Evolutionary conservation across 2,113 vertebrate species (phyloP).

Genomic region (Triplophysa tibetana): DNA sequence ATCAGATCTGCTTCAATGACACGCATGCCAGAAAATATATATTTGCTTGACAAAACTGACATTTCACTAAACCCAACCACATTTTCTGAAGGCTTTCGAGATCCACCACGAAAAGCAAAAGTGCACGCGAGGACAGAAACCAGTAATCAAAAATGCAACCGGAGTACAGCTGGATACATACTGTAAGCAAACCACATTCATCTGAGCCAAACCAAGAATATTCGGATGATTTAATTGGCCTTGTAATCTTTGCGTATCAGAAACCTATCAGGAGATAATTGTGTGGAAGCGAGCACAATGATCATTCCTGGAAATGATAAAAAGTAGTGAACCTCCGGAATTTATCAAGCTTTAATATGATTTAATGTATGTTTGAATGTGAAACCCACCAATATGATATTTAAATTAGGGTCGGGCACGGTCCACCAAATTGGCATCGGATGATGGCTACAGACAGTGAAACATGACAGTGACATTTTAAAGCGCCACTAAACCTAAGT

Average conservation of each 20-base stretch:
- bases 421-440: too few relatives aligned
- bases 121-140: constrained; percentile 18
- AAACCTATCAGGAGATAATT: constrained; percentile 12
- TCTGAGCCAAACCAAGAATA: constrained; percentile 26
- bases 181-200: constrained; percentile 12
- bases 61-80: too few relatives aligned
- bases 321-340: too few relatives aligned
- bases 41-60: too few relatives aligned
- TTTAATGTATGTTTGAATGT: not conserved
- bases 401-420: not conserved
- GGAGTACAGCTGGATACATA: not conserved
- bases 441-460: too few relatives aligned
- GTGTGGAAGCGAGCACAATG: not conserved
- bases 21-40: too few relatives aligned
- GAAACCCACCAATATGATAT: not conserved
- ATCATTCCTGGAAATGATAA: too few relatives aligned
- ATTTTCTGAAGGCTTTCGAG: not conserved
- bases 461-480: too few relatives aligned
- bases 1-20: too few relatives aligned
- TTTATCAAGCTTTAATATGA: not conserved
- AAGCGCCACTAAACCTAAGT: too few relatives aligned
- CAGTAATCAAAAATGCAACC: constrained; percentile 22
- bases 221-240: constrained; percentile 14
- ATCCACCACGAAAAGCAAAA: not conserved
- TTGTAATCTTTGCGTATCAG: constrained; percentile 16